Conservation (phyloP, 1,140 invertebrate species). For the Bombus pascuorum region DNA sequence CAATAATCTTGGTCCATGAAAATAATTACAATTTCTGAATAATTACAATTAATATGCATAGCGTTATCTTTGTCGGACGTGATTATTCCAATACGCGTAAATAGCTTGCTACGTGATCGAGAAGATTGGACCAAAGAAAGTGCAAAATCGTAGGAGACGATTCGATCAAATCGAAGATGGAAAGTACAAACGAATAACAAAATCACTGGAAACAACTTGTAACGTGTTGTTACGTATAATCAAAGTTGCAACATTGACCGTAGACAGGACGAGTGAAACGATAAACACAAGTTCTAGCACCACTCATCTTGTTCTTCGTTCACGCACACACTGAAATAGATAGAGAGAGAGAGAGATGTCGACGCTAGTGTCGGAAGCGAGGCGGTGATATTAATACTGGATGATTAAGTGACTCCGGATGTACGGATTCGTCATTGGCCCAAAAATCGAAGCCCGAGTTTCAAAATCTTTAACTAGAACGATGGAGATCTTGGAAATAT, state of each 20-base stretch:
- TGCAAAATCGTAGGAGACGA: too few relatives aligned
- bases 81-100: too few relatives aligned
- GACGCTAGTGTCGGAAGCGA: constrained; percentile 68
- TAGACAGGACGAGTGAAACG: constrained; percentile 21
- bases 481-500: constrained; percentile 63
- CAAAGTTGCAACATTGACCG: neutral
- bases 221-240: neutral
- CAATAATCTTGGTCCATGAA: too few relatives aligned
- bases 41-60: too few relatives aligned
- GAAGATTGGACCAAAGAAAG: too few relatives aligned
- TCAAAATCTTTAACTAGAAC: constrained; percentile 12
- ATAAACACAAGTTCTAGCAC: constrained; percentile 58
- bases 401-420: constrained; percentile 80
- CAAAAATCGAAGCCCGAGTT: constrained; percentile 60
- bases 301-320: constrained; percentile 38
- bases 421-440: constrained; percentile 70
- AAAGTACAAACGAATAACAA: neutral
- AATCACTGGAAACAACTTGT: neutral
- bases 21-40: too few relatives aligned
- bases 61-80: too few relatives aligned
- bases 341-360: constrained; percentile 16
- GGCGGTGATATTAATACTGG: constrained; percentile 80
- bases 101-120: too few relatives aligned
- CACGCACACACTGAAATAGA: constrained; percentile 10
- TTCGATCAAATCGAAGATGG: too few relatives aligned